Base-by-base conservation (phyloP, 1,140 invertebrate genomes). In the Latrodectus geometricus region DNA sequence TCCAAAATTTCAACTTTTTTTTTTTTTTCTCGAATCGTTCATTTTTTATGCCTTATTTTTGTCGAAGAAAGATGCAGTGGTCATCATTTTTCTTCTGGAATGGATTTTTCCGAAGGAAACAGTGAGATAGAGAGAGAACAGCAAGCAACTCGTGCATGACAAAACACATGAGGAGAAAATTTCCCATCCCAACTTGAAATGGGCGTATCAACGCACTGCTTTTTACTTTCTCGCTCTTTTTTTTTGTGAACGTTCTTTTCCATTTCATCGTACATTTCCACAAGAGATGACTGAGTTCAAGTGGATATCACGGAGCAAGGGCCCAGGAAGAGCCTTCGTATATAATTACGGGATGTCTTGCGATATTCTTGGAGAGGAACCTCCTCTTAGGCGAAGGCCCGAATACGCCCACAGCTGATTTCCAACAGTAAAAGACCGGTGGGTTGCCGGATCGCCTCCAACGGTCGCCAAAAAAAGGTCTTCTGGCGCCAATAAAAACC, bases 111-210 rank as follows among this genome's bases (percentile, higher is more conserved):
- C 35, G 1, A 35, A 35, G 35, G 35, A 35, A 35, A 35, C 35
- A 35, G 35, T 3, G 35, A 35, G 35, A 35, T 2, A 61, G 54
- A 21, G 74, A 66, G n/a, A n/a, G n/a, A n/a, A n/a, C n/a, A n/a
- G n/a, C n/a, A n/a, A 81, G n/a, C 82, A 75, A 84, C 73, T 76
- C 82, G 82, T 84, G 82, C 82, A 84, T 84, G 82, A 84, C 82
- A 84, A 84, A 84, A 76, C 73, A 84, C 82, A 76, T 84, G 82
- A 84, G 76, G 82, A 68, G 82, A 84, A 84, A 84, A 76, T 84
- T 70, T 61, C 54, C 82, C 56, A 74, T 52, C 72, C 72, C 54
- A 17, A 48, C 48, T 35, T 20, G 20, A 68, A 70, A 66, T 75
- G 73, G 73, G 72, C 82, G 82, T 75, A 35, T 21, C 82, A 68